Evolutionary conservation across 2,113 vertebrate species (phyloP).

Genomic region (Falcunculus frontatus): DNA sequence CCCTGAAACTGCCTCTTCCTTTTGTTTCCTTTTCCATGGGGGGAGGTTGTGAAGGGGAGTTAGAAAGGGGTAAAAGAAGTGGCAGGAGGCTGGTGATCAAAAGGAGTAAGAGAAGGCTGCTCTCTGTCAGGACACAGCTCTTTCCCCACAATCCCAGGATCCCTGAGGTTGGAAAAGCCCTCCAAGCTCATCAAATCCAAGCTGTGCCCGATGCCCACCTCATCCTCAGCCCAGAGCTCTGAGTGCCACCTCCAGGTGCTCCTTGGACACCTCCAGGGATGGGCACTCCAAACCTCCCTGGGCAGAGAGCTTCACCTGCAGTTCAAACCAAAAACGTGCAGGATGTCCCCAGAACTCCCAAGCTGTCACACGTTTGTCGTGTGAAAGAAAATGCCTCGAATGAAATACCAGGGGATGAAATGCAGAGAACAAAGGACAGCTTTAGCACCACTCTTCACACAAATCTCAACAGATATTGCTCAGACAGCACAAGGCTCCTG

Average conservation of each 20-base stretch:
- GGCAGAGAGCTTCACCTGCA: neutral
- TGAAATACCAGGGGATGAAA: neutral
- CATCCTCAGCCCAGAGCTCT: neutral
- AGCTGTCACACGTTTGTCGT: rapidly evolving
- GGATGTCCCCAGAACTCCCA: neutral
- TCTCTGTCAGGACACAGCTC: neutral
- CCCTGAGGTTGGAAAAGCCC: rapidly evolving
- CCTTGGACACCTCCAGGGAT: neutral
- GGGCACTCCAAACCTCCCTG: neutral
- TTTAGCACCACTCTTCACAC: neutral
- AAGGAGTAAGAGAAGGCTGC: neutral
- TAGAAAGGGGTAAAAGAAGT: too few relatives aligned
- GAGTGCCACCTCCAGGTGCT: neutral
- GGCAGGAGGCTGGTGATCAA: neutral
- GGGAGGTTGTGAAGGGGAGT: rapidly evolving
- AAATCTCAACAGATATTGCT: neutral
- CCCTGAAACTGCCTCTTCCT: neutral
- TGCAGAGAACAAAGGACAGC: neutral
- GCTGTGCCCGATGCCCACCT: rapidly evolving
- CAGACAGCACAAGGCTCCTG: neutral
- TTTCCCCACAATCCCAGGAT: neutral
- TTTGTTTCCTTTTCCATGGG: neutral
- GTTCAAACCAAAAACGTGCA: rapidly evolving
- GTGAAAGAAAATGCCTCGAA: neutral
- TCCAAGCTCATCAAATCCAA: rapidly evolving